Evolutionary conservation across 2,888 invertebrate species (phyloP), one percentile per base, ranked within the genome.

Genomic region (Camptogramma bilineatum): DNA sequence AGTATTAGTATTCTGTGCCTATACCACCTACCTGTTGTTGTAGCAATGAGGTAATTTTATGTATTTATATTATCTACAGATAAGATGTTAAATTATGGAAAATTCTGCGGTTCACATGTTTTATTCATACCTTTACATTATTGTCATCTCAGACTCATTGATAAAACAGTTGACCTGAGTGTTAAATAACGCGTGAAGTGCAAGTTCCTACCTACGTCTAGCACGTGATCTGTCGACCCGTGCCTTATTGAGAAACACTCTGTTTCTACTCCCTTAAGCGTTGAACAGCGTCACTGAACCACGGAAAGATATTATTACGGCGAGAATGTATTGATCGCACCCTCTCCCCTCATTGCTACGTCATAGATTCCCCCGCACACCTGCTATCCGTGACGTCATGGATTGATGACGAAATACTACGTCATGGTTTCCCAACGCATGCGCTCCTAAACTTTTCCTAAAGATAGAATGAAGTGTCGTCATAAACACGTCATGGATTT

Each of bases 161-260:
- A 82, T 83, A 74, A 79, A 80, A 77, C 79, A 75, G 77, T 69
- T 87, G 88, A 87, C 85, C 87, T 82, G 78, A 81, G 72, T 78
- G 74, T 71, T 75, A 73, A 70, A 77, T 70, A 77, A 72, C 76
- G 75, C 72, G 79, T 74, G 74, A 71, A 73, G 71, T 78, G 78
- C 73, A 74, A 76, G 74, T 70, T 34, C 18, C 24, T 52, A 24
- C 55, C 52, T 46, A 56, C 70, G 64, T 71, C 50, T 73, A 73
- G 75, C 88, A 87, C 85, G 85, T 87, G 88, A 89, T 77, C 80
- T 80, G 78, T 60, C 87, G 88, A 91, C 84, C 89, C 88, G 87
- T 91, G 75, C 59, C 70, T 80, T 83, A 77, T 82, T 81, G 71
- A 84, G 83, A 86, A 85, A 82, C 81, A 28, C 7, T 77, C 67